These are phyloP conservation scores for Cosmia trapezina DNA, from an alignment of 2,888 invertebrate genomes.

Conservation along the genomic window DNA sequence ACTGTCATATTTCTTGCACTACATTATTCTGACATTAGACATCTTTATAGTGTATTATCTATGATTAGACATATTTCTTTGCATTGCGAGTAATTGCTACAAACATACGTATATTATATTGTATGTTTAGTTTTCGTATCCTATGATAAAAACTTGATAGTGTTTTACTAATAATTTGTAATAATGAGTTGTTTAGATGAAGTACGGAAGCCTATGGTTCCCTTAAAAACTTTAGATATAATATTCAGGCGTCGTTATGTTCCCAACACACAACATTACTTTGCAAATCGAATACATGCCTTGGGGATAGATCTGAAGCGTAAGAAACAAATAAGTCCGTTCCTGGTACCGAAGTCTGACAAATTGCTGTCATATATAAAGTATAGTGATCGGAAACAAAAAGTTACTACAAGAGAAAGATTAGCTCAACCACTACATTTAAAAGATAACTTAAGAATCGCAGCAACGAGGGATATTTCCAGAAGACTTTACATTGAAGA, in stretches of 20 bases:
- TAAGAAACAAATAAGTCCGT: conserved; percentile 76
- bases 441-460: conserved; percentile 84
- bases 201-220: conserved; percentile 83
- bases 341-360: conserved; percentile 83
- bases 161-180: conserved; percentile 8
- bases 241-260: conserved; percentile 87
- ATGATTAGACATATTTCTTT: conserved; percentile 21
- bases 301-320: conserved; percentile 64
- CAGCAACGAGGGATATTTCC: conserved; percentile 89
- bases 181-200: conserved; percentile 74
- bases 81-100: conserved; percentile 12
- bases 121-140: conserved; percentile 17
- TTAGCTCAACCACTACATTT: conserved; percentile 78
- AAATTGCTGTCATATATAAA: conserved; percentile 86
- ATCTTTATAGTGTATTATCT: no score
- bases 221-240: conserved; percentile 84
- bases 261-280: conserved; percentile 86
- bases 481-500: conserved; percentile 90
- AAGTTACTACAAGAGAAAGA: conserved; percentile 74
- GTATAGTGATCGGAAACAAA: conserved; percentile 85
- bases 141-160: conserved; percentile 13
- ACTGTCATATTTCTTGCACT: conserved; percentile 9
- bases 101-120: conserved; percentile 10
- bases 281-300: conserved; percentile 83
- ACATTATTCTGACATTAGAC: conserved; percentile 26